These are phyloP conservation scores for Hydrotaea diabolus DNA, from an alignment of 2,888 invertebrate genomes.

Conservation along the genomic window DNA sequence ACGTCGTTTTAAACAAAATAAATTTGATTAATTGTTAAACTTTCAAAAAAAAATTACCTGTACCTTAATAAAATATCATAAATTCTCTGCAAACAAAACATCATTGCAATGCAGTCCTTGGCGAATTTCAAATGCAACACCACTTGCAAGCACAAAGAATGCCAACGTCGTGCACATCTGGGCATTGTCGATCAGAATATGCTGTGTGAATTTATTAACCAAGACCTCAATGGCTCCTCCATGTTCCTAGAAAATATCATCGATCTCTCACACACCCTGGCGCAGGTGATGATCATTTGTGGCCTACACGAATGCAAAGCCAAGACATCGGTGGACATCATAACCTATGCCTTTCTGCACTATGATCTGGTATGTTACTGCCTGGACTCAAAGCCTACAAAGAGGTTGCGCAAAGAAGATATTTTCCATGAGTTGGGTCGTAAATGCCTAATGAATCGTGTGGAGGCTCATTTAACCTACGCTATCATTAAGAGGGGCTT, in stretches of 20 bases:
- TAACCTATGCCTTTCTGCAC: slow-evolving; percentile 76
- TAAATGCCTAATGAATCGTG: slow-evolving; percentile 78
- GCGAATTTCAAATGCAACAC: slow-evolving; percentile 75
- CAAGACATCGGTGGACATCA: slow-evolving; percentile 77
- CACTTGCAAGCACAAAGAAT: slow-evolving; percentile 76
- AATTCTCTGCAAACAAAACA: background rate
- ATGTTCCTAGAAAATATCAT: slow-evolving; percentile 78
- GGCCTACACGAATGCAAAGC: slow-evolving; percentile 79
- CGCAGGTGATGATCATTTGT: slow-evolving; percentile 77
- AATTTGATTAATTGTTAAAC: too few relatives aligned
- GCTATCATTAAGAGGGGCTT: slow-evolving; percentile 77
- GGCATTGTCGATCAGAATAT: slow-evolving; percentile 75
- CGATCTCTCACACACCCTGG: slow-evolving; percentile 76
- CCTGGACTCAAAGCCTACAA: slow-evolving; percentile 74
- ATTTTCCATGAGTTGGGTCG: slow-evolving; percentile 77
- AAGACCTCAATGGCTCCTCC: slow-evolving; percentile 75
- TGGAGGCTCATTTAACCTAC: slow-evolving; percentile 78
- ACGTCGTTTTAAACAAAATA: too few relatives aligned
- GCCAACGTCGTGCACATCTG: slow-evolving; percentile 74
- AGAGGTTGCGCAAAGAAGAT: slow-evolving; percentile 76
- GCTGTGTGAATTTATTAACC: slow-evolving; percentile 72
- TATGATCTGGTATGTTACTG: slow-evolving; percentile 78
- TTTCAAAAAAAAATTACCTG: slow-evolving; percentile 20
- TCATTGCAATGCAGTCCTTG: slow-evolving; percentile 64
- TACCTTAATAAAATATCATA: background rate